Evolutionary conservation across 2,888 invertebrate species (phyloP).

Genomic region (Itoplectis maculator): DNA sequence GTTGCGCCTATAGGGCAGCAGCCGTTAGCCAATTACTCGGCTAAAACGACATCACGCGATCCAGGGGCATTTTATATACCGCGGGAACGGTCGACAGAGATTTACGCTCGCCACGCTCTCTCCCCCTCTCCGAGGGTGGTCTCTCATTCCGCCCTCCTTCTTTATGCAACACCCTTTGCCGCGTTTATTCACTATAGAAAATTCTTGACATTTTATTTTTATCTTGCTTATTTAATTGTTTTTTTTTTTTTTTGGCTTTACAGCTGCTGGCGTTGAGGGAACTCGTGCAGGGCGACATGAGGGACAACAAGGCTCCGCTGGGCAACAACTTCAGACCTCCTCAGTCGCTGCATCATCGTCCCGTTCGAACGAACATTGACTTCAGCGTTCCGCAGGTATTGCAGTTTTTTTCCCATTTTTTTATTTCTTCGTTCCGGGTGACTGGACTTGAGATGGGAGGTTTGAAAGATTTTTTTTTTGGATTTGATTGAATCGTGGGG

Average conservation of each 20-base stretch:
- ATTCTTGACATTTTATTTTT: constrained; percentile 20
- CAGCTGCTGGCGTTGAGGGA: constrained; percentile 93
- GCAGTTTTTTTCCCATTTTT: constrained; percentile 73
- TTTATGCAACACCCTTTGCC: constrained; percentile 4
- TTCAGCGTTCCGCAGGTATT: constrained; percentile 91
- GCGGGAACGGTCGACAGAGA: constrained; percentile 44
- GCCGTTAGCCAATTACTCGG: constrained; percentile 62
- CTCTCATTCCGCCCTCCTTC: constrained; percentile 45
- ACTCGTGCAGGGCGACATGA: constrained; percentile 95
- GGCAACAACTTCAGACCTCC: constrained; percentile 98
- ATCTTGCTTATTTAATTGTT: neutral
- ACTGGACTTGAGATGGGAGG: neutral
- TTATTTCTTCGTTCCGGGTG: constrained; percentile 77
- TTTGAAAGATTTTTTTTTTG: neutral
- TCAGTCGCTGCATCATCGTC: constrained; percentile 96
- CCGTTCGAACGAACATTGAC: constrained; percentile 98
- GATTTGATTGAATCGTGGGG: neutral
- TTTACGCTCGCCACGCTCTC: constrained; percentile 40
- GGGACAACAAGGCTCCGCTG: constrained; percentile 95
- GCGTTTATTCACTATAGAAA: neutral
- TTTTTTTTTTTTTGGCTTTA: constrained; percentile 74
- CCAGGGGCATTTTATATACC: constrained; percentile 57
- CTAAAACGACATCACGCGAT: constrained; percentile 63
- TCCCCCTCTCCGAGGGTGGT: neutral
- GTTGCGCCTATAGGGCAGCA: constrained; percentile 29